These are phyloP conservation scores for Limosa lapponica DNA, from an alignment of 2,797 vertebrate species.

Conservation along the genomic window DNA sequence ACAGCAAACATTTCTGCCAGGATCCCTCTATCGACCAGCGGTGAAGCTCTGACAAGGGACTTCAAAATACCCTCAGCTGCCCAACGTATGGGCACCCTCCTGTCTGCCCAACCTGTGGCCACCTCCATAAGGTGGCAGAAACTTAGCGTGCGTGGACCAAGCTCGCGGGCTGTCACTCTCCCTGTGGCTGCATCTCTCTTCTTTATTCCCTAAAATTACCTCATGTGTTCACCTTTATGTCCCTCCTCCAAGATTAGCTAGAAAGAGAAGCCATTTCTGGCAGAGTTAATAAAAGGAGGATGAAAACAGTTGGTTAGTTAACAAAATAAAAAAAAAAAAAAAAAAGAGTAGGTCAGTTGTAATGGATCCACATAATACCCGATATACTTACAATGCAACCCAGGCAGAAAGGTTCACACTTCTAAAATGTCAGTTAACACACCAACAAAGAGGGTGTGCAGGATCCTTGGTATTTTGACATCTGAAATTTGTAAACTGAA, in stretches of 20 bases:
- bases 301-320: not conserved
- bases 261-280: not conserved
- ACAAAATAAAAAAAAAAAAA: not conserved
- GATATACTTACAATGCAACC: not conserved
- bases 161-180: accelerated
- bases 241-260: not conserved
- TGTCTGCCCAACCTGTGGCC: not conserved
- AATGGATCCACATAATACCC: not conserved
- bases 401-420: not conserved
- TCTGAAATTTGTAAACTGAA: not conserved
- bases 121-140: not conserved
- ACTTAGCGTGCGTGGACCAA: accelerated
- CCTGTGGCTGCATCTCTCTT: not conserved
- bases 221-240: accelerated
- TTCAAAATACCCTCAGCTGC: not conserved
- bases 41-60: accelerated
- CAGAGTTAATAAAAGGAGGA: not conserved
- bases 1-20: not conserved
- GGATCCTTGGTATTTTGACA: not conserved
- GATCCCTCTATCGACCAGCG: accelerated
- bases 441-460: not conserved
- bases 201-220: not conserved
- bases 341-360: not conserved
- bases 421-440: accelerated
- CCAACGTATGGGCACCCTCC: not conserved